Base-by-base conservation (phyloP, 1,140 invertebrate genomes). In the Scaptomyza hsui region DNA sequence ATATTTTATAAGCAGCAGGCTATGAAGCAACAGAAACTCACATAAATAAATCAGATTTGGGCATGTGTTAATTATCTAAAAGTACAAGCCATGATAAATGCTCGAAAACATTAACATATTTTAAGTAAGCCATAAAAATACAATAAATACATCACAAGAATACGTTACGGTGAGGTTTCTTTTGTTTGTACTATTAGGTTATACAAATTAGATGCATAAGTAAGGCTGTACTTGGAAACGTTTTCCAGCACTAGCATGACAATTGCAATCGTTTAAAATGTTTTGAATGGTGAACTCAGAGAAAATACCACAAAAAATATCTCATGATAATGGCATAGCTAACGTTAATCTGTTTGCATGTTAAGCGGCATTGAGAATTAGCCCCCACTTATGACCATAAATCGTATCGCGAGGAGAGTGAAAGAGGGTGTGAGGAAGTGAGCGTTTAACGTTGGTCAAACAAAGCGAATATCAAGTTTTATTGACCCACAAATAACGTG, bases 401-500 rank as follows among this genome's bases (percentile, higher is more conserved):
- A 83, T 83, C 59, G 69, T 68, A 60, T 60, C 37, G 56, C 57
- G 39, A 21, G 26, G 19, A 4, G 19, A 1, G 19, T 2, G 19
- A 21, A 35, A 59, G 53, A 39, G 51, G 47, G 55, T 72, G 19
- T 21, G 19, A 21, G 19, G 1, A 6, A 24, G 47, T 51, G 55
- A 41, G 52, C 62, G 56, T 72, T 67, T 59, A 67, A 63, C 61
- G 62, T 55, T 47, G 72, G 65, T 76, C 81, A 85, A 82, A 85
- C 80, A 69, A 74, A 69, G 65, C 69, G 77, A 83, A 80, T 89
- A 89, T 89, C 85, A 80, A 89, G 89, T 81, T 89, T 89, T 89
- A 89, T 89, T 89, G 85, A 89, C 77, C 85, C 85, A 89, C 85
- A 89, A 89, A 85, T 89, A 89, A 89, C 85, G 85, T 89, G 85